Conservation (phyloP, 2,888 invertebrate genomes). For the Himalopsyche tibetana region DNA sequence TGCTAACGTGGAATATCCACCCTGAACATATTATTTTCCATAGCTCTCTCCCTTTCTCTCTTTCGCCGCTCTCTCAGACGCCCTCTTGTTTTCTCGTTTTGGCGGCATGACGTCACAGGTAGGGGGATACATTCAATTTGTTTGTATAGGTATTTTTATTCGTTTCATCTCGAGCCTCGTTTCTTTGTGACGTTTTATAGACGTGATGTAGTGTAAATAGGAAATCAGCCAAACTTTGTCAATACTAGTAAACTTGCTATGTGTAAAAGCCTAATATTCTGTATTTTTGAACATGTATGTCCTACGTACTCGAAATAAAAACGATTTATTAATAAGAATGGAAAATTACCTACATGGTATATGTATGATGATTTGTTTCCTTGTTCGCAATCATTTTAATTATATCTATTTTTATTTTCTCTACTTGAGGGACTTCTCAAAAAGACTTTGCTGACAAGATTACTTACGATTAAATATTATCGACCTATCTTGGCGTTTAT, state of each 20-base stretch:
- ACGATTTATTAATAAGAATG: background rate
- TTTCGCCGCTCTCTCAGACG: background rate
- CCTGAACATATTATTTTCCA: constrained; percentile 1
- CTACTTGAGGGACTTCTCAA: too few relatives aligned
- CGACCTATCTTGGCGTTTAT: too few relatives aligned
- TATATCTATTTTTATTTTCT: too few relatives aligned
- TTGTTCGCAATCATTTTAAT: background rate
- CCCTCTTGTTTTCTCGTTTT: constrained; percentile 32
- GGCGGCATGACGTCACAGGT: constrained; percentile 36
- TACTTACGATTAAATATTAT: too few relatives aligned
- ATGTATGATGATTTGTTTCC: background rate
- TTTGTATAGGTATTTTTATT: constrained; percentile 24
- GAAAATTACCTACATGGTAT: background rate
- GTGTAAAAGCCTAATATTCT: background rate
- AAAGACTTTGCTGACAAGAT: too few relatives aligned
- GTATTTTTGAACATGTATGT: background rate
- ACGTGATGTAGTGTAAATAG: constrained; percentile 19
- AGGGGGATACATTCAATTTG: constrained; percentile 37
- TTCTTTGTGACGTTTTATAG: constrained; percentile 15
- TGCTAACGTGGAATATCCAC: constrained; percentile 13
- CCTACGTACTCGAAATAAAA: background rate
- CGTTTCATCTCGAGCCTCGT: constrained; percentile 22
- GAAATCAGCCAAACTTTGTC: background rate
- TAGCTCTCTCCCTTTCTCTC: background rate
- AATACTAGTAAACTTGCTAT: background rate